phyloP scores from a whole-genome alignment of 2,888 invertebrate species.

The Pharmacophagus antenor region DNA sequence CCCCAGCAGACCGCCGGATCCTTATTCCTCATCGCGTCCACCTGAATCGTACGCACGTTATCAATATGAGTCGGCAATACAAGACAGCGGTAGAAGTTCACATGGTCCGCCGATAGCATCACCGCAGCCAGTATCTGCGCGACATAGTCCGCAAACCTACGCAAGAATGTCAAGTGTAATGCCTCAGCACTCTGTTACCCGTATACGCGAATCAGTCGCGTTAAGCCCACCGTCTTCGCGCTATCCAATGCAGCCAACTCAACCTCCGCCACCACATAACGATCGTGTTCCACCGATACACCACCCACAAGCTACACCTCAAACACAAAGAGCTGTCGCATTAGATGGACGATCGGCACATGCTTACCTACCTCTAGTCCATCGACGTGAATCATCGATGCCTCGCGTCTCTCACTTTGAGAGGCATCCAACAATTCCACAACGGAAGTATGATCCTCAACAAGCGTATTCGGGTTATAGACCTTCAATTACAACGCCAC shows the following conservation, averaged over 20 bases:
- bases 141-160: constrained; percentile 69
- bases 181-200: constrained; percentile 60
- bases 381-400: constrained; percentile 63
- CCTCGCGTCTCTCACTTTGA: constrained; percentile 60
- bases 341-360: constrained; percentile 56
- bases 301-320: constrained; percentile 57
- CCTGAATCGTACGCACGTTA: constrained; percentile 64
- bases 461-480: constrained; percentile 72
- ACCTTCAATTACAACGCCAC: constrained; percentile 52
- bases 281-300: constrained; percentile 76
- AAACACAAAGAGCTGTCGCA: constrained; percentile 52
- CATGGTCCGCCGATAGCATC: constrained; percentile 55
- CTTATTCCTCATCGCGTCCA: constrained; percentile 63
- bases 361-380: constrained; percentile 54
- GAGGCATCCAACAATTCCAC: constrained; percentile 56
- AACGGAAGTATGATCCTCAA: constrained; percentile 70
- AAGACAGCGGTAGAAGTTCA: constrained; percentile 56
- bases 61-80: constrained; percentile 58
- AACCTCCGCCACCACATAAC: constrained; percentile 68
- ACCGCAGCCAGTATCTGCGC: constrained; percentile 61
- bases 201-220: constrained; percentile 58
- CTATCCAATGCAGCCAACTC: constrained; percentile 52
- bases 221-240: constrained; percentile 63
- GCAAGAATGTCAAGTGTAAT: constrained; percentile 61
- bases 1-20: constrained; percentile 65